Conservation (phyloP, 2,797 vertebrate genomes). For the Arrhamphus sclerolepis region DNA sequence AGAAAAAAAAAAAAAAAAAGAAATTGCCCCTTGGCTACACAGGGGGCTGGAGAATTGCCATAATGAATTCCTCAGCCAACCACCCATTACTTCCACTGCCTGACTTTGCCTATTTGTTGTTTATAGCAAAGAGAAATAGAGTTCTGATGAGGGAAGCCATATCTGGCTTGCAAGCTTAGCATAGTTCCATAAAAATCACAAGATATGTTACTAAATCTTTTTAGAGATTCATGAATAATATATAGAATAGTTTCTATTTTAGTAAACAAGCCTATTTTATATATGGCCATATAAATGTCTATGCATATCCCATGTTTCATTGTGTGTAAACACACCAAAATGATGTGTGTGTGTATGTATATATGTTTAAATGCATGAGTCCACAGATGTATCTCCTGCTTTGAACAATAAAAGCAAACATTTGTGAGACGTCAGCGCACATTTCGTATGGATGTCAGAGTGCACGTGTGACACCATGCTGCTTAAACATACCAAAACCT, state of each 20-base stretch:
- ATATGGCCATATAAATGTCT: slow-evolving; percentile 29
- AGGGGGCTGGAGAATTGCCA: slow-evolving; percentile 77
- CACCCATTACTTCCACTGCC: slow-evolving; percentile 77
- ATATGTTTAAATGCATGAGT: slow-evolving; percentile 40
- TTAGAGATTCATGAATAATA: slow-evolving; percentile 58
- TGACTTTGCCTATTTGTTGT: slow-evolving; percentile 78
- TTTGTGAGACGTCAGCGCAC: slow-evolving; percentile 55
- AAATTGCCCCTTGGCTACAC: slow-evolving; percentile 73
- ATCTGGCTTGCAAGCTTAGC: slow-evolving; percentile 56
- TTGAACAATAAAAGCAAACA: slow-evolving; percentile 36
- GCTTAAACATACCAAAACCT: slow-evolving; percentile 67
- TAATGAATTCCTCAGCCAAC: slow-evolving; percentile 82
- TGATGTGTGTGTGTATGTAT: slow-evolving; percentile 50
- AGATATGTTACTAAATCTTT: slow-evolving; percentile 53
- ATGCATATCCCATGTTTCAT: slow-evolving; percentile 45
- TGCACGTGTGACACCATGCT: slow-evolving; percentile 60
- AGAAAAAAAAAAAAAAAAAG: no score
- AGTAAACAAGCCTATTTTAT: slow-evolving; percentile 30
- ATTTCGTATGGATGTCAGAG: slow-evolving; percentile 50
- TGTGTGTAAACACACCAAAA: slow-evolving; percentile 60
- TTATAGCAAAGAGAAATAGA: slow-evolving; percentile 66
- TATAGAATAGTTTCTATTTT: slow-evolving; percentile 38
- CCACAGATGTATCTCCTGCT: slow-evolving; percentile 29
- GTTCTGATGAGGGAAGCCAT: slow-evolving; percentile 67
- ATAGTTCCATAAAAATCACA: slow-evolving; percentile 58